phyloP scores from a whole-genome alignment of 2,797 vertebrate genomes.

The Pangasius macronema region DNA sequence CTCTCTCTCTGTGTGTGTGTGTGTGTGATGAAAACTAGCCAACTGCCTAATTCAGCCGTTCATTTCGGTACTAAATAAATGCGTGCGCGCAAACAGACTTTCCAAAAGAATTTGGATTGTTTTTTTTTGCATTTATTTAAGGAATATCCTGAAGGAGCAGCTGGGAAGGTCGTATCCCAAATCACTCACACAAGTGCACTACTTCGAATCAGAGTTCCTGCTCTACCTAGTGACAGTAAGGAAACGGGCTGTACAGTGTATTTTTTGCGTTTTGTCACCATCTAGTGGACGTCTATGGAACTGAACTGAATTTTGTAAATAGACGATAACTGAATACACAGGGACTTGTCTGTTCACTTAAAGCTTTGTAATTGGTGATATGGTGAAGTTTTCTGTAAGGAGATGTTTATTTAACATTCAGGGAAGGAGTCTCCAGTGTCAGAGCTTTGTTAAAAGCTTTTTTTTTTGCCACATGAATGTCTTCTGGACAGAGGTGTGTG shows the following conservation, averaged over 20 bases:
- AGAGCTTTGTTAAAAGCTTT: neutral
- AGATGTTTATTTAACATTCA: neutral
- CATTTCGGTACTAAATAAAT: neutral
- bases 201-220: neutral
- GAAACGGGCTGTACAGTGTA: neutral
- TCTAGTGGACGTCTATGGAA: conserved; percentile 58
- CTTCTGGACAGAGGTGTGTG: no score
- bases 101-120: neutral
- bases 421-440: neutral
- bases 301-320: neutral
- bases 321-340: no score
- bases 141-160: neutral
- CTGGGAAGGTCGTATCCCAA: neutral
- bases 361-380: no score
- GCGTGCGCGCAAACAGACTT: neutral
- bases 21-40: conserved; percentile 13
- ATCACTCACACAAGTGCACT: neutral
- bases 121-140: neutral
- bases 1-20: neutral
- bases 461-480: no score
- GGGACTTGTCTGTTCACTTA: no score
- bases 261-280: conserved; percentile 61
- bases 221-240: neutral
- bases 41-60: neutral
- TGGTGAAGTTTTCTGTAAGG: neutral